phyloP scores from a whole-genome alignment of 2,888 invertebrate species.

The Chironomus riparius region DNA sequence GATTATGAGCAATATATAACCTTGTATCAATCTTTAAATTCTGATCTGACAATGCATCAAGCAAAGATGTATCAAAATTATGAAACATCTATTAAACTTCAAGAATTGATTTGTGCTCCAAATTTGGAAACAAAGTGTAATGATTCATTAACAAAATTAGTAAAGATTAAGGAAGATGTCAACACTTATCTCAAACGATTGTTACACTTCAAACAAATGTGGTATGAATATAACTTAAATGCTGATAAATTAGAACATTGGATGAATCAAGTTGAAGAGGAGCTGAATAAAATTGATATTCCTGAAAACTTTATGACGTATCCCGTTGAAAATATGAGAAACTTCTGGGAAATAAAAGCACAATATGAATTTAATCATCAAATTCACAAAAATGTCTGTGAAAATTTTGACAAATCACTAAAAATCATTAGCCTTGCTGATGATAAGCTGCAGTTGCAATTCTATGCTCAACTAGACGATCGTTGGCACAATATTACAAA shows the following conservation, averaged over 20 bases:
- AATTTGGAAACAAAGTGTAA: conserved; percentile 66
- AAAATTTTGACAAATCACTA: conserved; percentile 66
- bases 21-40: conserved; percentile 67
- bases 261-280: conserved; percentile 64
- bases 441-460: conserved; percentile 70
- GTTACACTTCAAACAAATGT: conserved; percentile 66
- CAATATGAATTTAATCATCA: conserved; percentile 77
- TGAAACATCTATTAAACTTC: conserved; percentile 61
- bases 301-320: conserved; percentile 53
- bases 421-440: conserved; percentile 74
- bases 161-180: conserved; percentile 66
- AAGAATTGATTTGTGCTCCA: conserved; percentile 64
- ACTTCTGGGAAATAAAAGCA: conserved; percentile 83
- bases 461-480: conserved; percentile 66
- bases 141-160: conserved; percentile 59
- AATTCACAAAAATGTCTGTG: conserved; percentile 61
- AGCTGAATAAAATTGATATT: conserved; percentile 54
- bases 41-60: conserved; percentile 72
- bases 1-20: conserved; percentile 80
- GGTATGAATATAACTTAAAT: conserved; percentile 64
- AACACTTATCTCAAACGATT: conserved; percentile 61
- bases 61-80: conserved; percentile 66
- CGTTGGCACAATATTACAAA: conserved; percentile 61
- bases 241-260: conserved; percentile 67
- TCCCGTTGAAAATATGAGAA: conserved; percentile 62